Base-by-base conservation (phyloP, 30 jellyfish, hydroid and myxozoan genomes). In the Sanderia malayensis region DNA sequence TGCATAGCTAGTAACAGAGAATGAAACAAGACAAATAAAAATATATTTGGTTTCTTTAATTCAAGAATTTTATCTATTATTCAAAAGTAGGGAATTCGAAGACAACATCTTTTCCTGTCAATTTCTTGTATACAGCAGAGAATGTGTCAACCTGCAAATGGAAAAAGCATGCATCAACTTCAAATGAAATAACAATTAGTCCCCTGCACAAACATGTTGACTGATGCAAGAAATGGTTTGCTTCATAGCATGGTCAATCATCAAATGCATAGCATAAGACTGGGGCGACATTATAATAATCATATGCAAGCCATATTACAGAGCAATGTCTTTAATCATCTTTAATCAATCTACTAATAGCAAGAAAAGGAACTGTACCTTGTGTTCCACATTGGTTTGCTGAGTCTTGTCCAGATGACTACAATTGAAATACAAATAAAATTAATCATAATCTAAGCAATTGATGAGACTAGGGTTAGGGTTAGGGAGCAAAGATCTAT, bases 91-190 rank as follows among this genome's bases (percentile, higher is more conserved):
- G 93, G 69, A 81, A 81, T 70, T 81, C 93, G 63, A 81, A 81
- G 18, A 46, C 85, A 46, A 81, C 93, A 79, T 89, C 97, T 89
- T 89, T 89, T 58, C 97, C 97, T 61, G 97, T 89, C 81, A 89
- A 61, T 67, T 82, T 89, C 90, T 89, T 89, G 95, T 89, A 89
- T 15, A 89, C 97, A 25, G 93, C 93, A n/a, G 97, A 71, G 76
- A 89, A 89, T 31, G 97, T 89, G 71, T 89, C 97, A 65, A 89
- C 70, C 95, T 88, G 61, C 25, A 65, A 72, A 34, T 45, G 69
- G 27, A 84, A 26, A 73, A 9, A 15, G n/a, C n/a, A n/a, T n/a
- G n/a, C n/a, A n/a, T n/a, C n/a, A n/a, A n/a, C n/a, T n/a, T n/a
- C n/a, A n/a, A n/a, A n/a, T n/a, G n/a, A n/a, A n/a, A n/a, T n/a